Base-by-base conservation (phyloP, 1,140 invertebrate species). In the Pantala flavescens region DNA sequence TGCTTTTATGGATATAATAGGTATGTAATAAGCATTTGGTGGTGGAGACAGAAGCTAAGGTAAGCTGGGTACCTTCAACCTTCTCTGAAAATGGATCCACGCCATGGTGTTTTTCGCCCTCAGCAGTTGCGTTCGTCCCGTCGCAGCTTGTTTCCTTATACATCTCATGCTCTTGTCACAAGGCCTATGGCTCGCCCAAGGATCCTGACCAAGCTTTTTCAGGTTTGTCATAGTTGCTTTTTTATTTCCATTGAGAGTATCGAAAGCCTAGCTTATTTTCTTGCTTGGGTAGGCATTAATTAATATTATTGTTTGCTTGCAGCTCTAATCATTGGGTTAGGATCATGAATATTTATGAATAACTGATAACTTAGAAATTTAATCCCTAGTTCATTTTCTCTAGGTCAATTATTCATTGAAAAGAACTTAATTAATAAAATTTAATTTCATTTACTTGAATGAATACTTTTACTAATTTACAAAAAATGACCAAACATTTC, bases 191-290 rank as follows among this genome's bases (percentile, higher is more conserved):
- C 43, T 5, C 77, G 76, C 43, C 74, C 73, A 10, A 75, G 77
- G 14, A 49, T 77, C 23, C 70, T 79, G n/a, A 78, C 76, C 36
- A 77, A 78, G 71, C 72, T 77, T 23, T 79, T 79, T 71, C 77
- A 79, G 76, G 78, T 78, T 71, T 28, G 71, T 75, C 24, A 63
- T 14, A 63, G 14, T 63, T 63, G 49, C 49, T 28, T 28, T 24
- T 71, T 1, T 42, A 42, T 24, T 72, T 72, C 24, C 19, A 11
- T 24, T 42, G 0, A 24, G 23, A 21, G 23, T 21, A 11, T n/a
- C 19, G 7, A 12, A 70, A 70, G 19, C 23, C 11, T 23, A 70
- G 63, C 63, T 21, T 70, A 70, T 70, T 70, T 70, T n/a, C 23
- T 36, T 36, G 28, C 28, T 36, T 36, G 28, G 28, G 9, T 36